phyloP scores from a whole-genome alignment of 2,888 invertebrate species.

The Elaeidobius kamerunicus region DNA sequence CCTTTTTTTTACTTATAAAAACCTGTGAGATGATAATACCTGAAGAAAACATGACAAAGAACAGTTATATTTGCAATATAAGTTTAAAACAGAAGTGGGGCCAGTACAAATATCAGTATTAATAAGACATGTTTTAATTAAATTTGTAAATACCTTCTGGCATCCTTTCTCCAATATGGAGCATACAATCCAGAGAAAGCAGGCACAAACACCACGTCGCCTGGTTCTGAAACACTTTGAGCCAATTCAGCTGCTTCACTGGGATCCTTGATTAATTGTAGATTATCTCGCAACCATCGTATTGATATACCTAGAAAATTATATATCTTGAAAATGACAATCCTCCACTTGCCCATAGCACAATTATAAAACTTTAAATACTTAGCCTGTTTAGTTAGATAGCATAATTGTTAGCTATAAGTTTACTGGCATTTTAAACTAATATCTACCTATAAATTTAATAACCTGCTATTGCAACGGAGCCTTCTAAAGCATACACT shows the following conservation, averaged over 20 bases:
- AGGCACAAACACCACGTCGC: slow-evolving; percentile 94
- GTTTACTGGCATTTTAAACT: slow-evolving; percentile 5
- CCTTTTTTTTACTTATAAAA: too few relatives aligned
- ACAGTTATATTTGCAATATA: too few relatives aligned
- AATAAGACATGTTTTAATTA: too few relatives aligned
- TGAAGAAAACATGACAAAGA: too few relatives aligned
- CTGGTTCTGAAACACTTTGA: slow-evolving; percentile 56
- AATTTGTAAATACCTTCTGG: slow-evolving; percentile 47
- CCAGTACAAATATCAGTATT: too few relatives aligned
- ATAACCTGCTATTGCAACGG: slow-evolving; percentile 77
- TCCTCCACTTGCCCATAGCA: too few relatives aligned
- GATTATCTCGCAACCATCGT: slow-evolving; percentile 85
- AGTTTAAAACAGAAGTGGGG: too few relatives aligned
- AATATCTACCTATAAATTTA: slow-evolving; percentile 21
- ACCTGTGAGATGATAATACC: too few relatives aligned
- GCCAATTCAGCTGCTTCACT: slow-evolving; percentile 67
- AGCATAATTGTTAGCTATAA: background rate
- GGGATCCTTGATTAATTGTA: slow-evolving; percentile 69
- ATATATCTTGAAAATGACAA: too few relatives aligned
- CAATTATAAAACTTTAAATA: too few relatives aligned
- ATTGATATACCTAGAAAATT: slow-evolving; percentile 71
- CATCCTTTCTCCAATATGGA: slow-evolving; percentile 92
- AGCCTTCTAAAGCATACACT: slow-evolving; percentile 88
- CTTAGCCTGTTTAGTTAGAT: background rate
- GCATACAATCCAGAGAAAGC: slow-evolving; percentile 95